phyloP scores from a whole-genome alignment of 2,888 invertebrate species.

The Gortyna flavago region DNA sequence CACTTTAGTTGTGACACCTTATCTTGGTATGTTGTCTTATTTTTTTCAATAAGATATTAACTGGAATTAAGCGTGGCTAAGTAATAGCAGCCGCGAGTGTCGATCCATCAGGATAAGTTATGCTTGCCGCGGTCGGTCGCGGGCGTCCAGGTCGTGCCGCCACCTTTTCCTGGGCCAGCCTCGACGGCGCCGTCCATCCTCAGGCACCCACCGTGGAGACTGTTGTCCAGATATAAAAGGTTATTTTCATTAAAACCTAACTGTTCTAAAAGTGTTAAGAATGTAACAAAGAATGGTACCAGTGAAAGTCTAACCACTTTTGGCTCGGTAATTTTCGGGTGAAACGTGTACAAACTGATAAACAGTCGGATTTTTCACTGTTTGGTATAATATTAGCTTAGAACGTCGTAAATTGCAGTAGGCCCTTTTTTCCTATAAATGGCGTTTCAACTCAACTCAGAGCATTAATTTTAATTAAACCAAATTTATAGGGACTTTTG shows the following conservation, averaged over 20 bases:
- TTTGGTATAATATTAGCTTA: slow-evolving; percentile 2
- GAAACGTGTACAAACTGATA: slow-evolving; percentile 31
- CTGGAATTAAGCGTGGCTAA: background rate
- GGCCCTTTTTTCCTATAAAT: too few species aligned
- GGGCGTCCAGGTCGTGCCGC: background rate
- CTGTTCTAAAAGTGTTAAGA: slow-evolving; percentile 30
- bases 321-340: slow-evolving; percentile 38
- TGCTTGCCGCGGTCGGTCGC: background rate
- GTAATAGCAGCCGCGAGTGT: background rate
- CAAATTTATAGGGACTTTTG: background rate
- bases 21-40: background rate
- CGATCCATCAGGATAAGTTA: background rate
- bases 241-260: background rate
- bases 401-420: background rate
- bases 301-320: slow-evolving; percentile 46
- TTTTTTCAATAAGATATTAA: background rate
- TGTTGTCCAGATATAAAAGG: background rate
- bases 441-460: background rate
- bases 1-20: slow-evolving; percentile 5
- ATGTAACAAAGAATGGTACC: slow-evolving; percentile 20
- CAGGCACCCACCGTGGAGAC: background rate
- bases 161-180: background rate
- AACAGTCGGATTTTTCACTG: slow-evolving; percentile 4
- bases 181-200: background rate
- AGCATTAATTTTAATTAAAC: background rate